A percentile compares a stretch with the other conserved stretches of the same genome.
These are phyloP conservation scores for Melitaea athalia DNA, from an alignment of 2,888 invertebrate genomes.

Conservation along the genomic window DNA sequence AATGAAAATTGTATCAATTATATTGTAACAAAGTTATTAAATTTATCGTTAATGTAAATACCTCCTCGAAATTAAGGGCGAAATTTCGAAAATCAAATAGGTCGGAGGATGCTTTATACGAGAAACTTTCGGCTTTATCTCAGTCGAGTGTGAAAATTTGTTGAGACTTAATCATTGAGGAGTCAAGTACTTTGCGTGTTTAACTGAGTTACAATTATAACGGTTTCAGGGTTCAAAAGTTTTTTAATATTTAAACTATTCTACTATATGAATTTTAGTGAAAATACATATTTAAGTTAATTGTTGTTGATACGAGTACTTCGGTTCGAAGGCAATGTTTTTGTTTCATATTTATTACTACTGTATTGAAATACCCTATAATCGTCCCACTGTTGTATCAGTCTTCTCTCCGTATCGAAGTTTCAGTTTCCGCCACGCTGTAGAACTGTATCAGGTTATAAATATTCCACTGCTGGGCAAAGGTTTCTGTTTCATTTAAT, in stretches of 20 bases:
- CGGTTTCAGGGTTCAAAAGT: not conserved
- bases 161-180: slow-evolving; percentile 31
- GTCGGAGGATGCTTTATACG: slow-evolving; percentile 33
- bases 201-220: not conserved
- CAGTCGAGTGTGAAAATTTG: slow-evolving; percentile 36
- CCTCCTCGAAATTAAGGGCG: slow-evolving; percentile 32
- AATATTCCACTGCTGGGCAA: too few species aligned
- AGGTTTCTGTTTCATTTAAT: too few species aligned
- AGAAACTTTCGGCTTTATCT: slow-evolving; percentile 35
- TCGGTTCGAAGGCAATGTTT: too few species aligned
- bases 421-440: too few species aligned
- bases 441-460: too few species aligned
- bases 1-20: not conserved
- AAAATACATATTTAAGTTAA: too few species aligned
- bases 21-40: slow-evolving; percentile 22
- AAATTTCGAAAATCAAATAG: slow-evolving; percentile 33
- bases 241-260: not conserved
- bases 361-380: too few species aligned
- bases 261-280: too few species aligned
- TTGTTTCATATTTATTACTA: too few species aligned
- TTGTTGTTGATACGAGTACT: too few species aligned
- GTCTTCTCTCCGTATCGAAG: too few species aligned
- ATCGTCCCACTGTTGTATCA: too few species aligned
- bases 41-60: slow-evolving; percentile 31
- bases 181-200: slow-evolving; percentile 8